Evolutionary conservation across 1,140 invertebrate genomes (phyloP).

Genomic region (Trichoplusia ni): DNA sequence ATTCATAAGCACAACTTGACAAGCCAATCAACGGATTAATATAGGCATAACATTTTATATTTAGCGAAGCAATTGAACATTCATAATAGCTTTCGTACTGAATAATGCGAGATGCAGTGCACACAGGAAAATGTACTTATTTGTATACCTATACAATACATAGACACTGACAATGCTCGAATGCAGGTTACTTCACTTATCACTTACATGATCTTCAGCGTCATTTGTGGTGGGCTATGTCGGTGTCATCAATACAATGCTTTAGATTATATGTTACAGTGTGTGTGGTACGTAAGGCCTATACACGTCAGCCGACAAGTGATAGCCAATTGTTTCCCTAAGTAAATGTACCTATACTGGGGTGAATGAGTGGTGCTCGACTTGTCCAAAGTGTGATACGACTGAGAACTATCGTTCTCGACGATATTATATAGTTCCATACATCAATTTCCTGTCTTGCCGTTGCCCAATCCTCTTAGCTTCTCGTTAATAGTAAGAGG

Average conservation of each 20-base stretch:
- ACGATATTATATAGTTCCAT: too few relatives aligned
- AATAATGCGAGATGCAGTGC: neutral
- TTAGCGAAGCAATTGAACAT: neutral
- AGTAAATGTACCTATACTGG: too few relatives aligned
- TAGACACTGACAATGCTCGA: constrained; percentile 22
- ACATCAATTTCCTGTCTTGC: too few relatives aligned
- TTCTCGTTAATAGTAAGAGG: too few relatives aligned
- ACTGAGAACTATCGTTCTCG: too few relatives aligned
- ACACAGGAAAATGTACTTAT: neutral
- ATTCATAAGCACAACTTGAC: neutral
- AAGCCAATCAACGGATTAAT: neutral
- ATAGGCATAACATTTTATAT: neutral
- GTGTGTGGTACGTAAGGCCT: too few relatives aligned
- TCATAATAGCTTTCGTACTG: neutral
- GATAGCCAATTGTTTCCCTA: too few relatives aligned
- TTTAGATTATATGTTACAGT: neutral
- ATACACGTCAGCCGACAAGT: too few relatives aligned
- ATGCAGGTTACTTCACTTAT: constrained; percentile 4
- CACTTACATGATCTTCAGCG: constrained; percentile 29
- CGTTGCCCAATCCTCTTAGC: too few relatives aligned
- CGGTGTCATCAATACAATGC: constrained; percentile 12
- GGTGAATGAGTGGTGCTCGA: too few relatives aligned
- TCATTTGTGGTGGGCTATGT: constrained; percentile 9
- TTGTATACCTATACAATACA: constrained; percentile 15
- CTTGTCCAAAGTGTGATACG: too few relatives aligned